These are phyloP conservation scores for Poeciliopsis turrubarensis DNA, from an alignment of 2,113 vertebrate species.

Conservation along the genomic window DNA sequence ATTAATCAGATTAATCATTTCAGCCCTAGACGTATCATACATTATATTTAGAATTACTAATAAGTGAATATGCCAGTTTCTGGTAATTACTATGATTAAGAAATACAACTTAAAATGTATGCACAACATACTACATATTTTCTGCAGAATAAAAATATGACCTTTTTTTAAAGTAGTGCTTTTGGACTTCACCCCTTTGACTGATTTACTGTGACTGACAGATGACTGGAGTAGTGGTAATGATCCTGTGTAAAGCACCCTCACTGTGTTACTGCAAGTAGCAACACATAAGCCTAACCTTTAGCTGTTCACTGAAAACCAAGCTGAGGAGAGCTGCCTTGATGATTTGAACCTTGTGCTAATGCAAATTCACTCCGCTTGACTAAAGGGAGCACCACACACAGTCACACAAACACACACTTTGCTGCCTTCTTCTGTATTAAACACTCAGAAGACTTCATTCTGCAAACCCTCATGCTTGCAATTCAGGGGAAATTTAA, in stretches of 20 bases:
- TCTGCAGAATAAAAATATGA: background rate
- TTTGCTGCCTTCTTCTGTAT: conserved; percentile 32
- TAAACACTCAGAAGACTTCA: background rate
- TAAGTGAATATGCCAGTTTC: too few relatives aligned
- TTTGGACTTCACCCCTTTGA: conserved; percentile 16
- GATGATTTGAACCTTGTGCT: conserved; percentile 60
- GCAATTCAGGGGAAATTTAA: conserved; percentile 54
- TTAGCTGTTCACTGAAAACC: conserved; percentile 74
- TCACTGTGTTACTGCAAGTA: conserved; percentile 71
- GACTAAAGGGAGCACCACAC: conserved; percentile 17
- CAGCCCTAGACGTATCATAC: too few relatives aligned
- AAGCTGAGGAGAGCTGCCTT: conserved; percentile 65
- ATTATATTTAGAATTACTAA: too few relatives aligned
- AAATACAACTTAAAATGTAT: too few relatives aligned
- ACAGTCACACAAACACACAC: conserved; percentile 44
- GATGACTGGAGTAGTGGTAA: conserved; percentile 46
- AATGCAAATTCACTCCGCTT: conserved; percentile 44
- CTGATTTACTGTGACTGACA: conserved; percentile 52
- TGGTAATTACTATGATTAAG: too few relatives aligned
- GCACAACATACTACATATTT: too few relatives aligned
- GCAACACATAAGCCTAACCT: conserved; percentile 78
- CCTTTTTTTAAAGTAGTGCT: background rate
- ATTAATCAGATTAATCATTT: too few relatives aligned
- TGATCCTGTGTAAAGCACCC: conserved; percentile 55
- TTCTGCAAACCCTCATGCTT: conserved; percentile 53